A percentile compares a stretch with the other conserved stretches of the same genome.
Evolutionary conservation across 2,888 invertebrate genomes (phyloP).

Genomic region (Synergus umbraculus): DNA sequence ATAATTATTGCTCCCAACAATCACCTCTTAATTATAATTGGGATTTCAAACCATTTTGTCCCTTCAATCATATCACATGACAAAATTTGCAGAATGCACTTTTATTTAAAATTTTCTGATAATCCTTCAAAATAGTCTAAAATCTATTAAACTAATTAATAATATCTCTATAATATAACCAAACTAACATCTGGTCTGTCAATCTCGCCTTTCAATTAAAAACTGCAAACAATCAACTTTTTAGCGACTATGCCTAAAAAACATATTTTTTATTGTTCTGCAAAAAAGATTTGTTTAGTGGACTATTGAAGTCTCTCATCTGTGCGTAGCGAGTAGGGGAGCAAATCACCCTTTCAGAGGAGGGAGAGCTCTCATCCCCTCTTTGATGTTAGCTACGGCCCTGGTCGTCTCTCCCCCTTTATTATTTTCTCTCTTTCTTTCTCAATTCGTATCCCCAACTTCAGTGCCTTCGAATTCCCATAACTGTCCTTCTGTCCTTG

Average conservation of each 20-base stretch:
- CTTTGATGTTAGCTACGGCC: background rate
- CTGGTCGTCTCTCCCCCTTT: conserved; percentile 28
- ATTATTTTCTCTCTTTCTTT: conserved; percentile 30
- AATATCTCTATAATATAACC: no score
- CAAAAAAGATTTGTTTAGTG: background rate
- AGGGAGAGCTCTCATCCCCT: conserved; percentile 33
- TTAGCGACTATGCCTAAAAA: background rate
- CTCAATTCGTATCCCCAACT: background rate
- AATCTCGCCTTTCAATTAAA: no score
- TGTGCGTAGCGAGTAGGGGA: background rate
- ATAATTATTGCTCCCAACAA: background rate
- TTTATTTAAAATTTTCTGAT: no score
- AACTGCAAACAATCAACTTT: no score
- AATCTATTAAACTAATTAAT: no score
- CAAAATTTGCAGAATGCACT: no score
- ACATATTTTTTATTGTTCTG: background rate
- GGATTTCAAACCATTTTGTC: no score
- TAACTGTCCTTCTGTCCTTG: background rate
- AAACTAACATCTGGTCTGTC: no score
- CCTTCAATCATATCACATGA: no score
- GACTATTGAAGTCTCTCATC: conserved; percentile 13
- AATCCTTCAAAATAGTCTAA: no score
- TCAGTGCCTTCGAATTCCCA: conserved; percentile 20
- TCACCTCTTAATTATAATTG: background rate
- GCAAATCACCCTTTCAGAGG: conserved; percentile 19